Evolutionary conservation across 2,113 vertebrate species (phyloP).

Genomic region (Colius striatus): DNA sequence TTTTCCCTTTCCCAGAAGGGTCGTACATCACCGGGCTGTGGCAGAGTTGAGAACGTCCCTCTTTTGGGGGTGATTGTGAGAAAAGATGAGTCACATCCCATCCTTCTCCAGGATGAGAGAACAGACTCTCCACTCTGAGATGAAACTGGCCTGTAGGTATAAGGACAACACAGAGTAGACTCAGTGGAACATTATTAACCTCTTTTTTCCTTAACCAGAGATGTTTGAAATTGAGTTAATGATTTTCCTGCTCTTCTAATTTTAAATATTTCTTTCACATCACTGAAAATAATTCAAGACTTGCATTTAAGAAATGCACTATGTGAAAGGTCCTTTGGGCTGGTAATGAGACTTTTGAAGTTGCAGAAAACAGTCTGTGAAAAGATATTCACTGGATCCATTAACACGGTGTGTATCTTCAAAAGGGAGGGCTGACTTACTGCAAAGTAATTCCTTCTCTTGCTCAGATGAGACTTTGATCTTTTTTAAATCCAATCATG

Average conservation of each 20-base stretch:
- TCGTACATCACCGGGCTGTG: rapidly evolving
- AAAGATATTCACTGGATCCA: neutral
- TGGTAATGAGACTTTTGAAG: neutral
- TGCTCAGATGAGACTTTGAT: constrained; percentile 25
- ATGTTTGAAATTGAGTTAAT: neutral
- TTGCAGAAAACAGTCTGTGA: neutral
- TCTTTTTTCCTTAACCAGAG: neutral
- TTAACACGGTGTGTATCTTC: neutral
- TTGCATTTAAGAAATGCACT: neutral
- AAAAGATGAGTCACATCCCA: neutral
- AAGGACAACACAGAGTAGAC: neutral
- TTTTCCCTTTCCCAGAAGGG: neutral
- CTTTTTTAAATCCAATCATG: constrained; percentile 1
- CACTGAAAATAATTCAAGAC: constrained; percentile 3
- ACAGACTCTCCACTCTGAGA: neutral
- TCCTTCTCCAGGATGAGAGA: neutral
- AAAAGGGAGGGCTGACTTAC: neutral
- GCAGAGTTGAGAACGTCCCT: neutral
- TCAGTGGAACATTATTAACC: neutral
- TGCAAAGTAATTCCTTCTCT: constrained; percentile 16
- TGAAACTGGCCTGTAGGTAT: neutral
- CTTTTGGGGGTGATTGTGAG: neutral
- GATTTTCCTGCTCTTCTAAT: neutral
- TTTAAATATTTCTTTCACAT: constrained; percentile 16
- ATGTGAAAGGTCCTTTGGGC: neutral